These are phyloP conservation scores for Odontamblyopus rebecca DNA, from an alignment of 2,797 vertebrate genomes.

Conservation along the genomic window DNA sequence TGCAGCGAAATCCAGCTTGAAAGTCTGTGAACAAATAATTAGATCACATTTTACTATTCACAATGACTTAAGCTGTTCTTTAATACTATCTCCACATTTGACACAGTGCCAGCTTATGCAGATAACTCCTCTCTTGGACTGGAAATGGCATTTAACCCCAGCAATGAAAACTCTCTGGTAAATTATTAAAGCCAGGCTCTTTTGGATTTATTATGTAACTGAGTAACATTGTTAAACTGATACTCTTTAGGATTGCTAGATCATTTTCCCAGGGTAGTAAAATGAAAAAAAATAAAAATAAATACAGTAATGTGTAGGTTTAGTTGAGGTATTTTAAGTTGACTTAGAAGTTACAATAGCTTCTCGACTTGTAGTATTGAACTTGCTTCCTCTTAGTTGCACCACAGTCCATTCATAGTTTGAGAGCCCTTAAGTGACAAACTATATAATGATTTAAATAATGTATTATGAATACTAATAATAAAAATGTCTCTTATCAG, in stretches of 20 bases:
- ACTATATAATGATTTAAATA: not conserved
- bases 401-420: not conserved
- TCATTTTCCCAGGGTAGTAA: not conserved
- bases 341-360: not conserved
- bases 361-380: not conserved
- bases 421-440: too few species aligned
- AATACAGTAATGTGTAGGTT: not conserved
- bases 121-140: constrained; percentile 77
- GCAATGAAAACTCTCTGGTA: constrained; percentile 42
- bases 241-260: not conserved
- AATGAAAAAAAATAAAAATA: too few species aligned
- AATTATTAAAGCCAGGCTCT: constrained; percentile 15
- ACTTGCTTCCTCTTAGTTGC: not conserved
- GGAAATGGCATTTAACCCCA: constrained; percentile 54
- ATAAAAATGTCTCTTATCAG: constrained; percentile 36
- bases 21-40: constrained; percentile 34
- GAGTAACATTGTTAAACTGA: not conserved
- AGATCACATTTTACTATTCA: not conserved
- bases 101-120: constrained; percentile 54
- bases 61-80: not conserved
- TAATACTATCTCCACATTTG: constrained; percentile 14
- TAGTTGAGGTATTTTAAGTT: not conserved
- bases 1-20: constrained; percentile 21
- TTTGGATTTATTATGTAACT: not conserved
- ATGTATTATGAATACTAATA: not conserved